phyloP scores from a whole-genome alignment of 2,888 invertebrate genomes.

The Ceraclea dissimilis region DNA sequence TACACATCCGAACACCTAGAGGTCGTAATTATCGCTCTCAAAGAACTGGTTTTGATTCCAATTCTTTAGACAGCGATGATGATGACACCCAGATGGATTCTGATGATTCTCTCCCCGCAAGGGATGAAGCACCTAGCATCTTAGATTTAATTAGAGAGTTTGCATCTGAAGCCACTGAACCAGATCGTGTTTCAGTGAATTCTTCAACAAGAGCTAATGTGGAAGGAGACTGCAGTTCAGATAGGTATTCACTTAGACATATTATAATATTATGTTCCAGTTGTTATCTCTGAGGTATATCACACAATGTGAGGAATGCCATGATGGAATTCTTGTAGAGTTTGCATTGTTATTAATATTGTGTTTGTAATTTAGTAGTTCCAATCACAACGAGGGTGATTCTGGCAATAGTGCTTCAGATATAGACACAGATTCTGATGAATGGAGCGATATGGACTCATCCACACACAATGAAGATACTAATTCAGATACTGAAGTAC shows the following conservation, averaged over 20 bases:
- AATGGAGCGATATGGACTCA: slow-evolving; percentile 15
- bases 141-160: not conserved
- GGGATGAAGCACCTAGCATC: slow-evolving; percentile 1
- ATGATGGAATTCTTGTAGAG: no score
- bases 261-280: not conserved
- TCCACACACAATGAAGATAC: slow-evolving; percentile 28
- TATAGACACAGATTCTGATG: slow-evolving; percentile 15
- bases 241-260: not conserved
- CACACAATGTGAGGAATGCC: no score
- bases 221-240: not conserved
- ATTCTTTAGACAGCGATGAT: slow-evolving; percentile 11
- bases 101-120: slow-evolving; percentile 15
- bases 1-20: not conserved
- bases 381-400: slow-evolving; percentile 12
- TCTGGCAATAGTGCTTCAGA: slow-evolving; percentile 18
- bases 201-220: not conserved
- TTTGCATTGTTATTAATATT: no score
- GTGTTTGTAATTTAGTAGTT: slow-evolving; percentile 7
- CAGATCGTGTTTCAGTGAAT: not conserved
- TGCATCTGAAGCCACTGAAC: not conserved
- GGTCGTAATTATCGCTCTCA: slow-evolving; percentile 15
- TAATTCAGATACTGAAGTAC: slow-evolving; percentile 35
- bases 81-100: slow-evolving; percentile 18
- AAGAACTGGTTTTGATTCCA: slow-evolving; percentile 1
- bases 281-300: no score